phyloP scores from a whole-genome alignment of 2,797 vertebrate species.

The Arrhamphus sclerolepis region DNA sequence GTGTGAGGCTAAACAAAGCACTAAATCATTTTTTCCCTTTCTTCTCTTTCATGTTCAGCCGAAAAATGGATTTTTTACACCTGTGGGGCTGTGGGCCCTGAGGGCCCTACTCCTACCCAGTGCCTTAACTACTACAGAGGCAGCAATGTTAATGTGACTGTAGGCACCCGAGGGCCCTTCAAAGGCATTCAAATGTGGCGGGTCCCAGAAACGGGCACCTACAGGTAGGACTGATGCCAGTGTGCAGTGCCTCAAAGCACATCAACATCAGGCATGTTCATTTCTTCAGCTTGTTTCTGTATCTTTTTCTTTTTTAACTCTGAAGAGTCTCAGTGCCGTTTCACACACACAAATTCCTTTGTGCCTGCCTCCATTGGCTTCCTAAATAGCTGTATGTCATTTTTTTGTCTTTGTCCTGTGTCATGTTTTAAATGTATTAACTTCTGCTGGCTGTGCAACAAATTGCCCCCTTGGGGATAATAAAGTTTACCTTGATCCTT shows the following conservation, averaged over 20 bases:
- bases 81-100: conserved; percentile 91
- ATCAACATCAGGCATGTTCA: conserved; percentile 4
- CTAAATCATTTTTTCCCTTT: conserved; percentile 10
- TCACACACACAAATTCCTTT: no score
- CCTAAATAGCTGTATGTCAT: no score
- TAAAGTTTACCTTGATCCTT: no score
- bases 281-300: no score
- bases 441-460: no score
- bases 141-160: conserved; percentile 89
- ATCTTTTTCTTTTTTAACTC: no score
- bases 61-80: conserved; percentile 91
- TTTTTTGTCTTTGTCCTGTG: no score
- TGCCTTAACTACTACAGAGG: conserved; percentile 91
- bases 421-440: no score
- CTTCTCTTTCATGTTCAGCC: conserved; percentile 51
- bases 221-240: conserved; percentile 82
- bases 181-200: conserved; percentile 94
- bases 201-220: conserved; percentile 91
- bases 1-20: conserved; percentile 19
- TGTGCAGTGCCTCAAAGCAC: not conserved
- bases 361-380: no score
- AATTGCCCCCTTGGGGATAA: not conserved
- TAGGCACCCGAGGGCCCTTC: conserved; percentile 86
- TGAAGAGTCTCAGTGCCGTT: no score
- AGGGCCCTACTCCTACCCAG: conserved; percentile 91